A percentile compares a stretch with the other conserved stretches of the same genome.
Conservation (phyloP, 1,140 invertebrate species). For the Plectrocnemia conspersa region DNA sequence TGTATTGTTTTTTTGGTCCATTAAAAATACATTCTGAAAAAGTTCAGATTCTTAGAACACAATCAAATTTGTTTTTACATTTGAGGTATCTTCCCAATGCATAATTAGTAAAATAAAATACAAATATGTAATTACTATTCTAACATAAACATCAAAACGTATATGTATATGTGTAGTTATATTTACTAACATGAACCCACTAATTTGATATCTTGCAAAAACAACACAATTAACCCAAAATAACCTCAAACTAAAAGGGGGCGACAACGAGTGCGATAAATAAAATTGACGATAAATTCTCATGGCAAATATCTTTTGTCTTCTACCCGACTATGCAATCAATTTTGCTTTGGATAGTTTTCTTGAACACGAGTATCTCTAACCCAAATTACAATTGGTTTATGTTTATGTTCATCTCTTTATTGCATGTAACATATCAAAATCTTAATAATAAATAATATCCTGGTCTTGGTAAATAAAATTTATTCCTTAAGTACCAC, state of each 20-base stretch:
- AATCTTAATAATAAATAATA: background rate
- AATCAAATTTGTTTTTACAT: no score
- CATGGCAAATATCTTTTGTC: constrained; percentile 13
- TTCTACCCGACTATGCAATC: background rate
- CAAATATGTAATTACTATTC: no score
- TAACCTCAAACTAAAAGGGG: constrained; percentile 16
- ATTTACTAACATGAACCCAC: background rate
- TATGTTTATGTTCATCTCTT: background rate
- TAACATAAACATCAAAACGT: no score
- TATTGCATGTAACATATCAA: no score
- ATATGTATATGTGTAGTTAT: no score
- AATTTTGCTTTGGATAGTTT: background rate
- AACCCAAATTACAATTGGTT: background rate
- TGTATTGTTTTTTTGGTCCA: no score
- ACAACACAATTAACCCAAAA: constrained; percentile 23
- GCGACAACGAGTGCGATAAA: constrained; percentile 16
- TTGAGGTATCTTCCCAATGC: no score
- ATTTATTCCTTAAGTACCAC: no score
- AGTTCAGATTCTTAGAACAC: no score
- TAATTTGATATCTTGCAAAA: constrained; percentile 22
- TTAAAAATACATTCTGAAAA: no score
- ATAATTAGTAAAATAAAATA: no score
- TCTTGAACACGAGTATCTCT: background rate
- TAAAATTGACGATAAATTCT: constrained; percentile 10
- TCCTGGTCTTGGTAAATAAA: no score